Conservation (phyloP, 2,113 vertebrate species). For the Caloenas nicobarica region DNA sequence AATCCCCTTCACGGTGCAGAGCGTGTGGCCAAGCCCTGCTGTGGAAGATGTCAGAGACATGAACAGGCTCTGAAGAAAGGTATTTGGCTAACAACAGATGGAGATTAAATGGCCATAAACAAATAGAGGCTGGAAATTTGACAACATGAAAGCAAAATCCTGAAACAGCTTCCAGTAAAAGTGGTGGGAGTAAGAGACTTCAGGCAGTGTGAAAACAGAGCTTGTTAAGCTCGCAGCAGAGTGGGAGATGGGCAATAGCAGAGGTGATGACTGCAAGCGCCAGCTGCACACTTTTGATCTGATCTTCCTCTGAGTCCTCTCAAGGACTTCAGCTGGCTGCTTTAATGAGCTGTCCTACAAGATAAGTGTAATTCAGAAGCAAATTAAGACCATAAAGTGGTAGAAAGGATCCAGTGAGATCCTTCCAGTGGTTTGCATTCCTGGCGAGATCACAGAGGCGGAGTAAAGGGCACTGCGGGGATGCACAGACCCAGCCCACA, state of each 20-base stretch:
- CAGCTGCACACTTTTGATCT: not conserved
- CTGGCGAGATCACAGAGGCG: not conserved
- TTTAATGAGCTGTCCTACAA: not conserved
- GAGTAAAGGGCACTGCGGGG: not conserved
- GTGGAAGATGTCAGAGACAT: not conserved
- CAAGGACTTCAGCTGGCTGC: not conserved
- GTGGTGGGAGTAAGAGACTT: not conserved
- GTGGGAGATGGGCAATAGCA: not conserved
- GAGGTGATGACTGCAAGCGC: not conserved
- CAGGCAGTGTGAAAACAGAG: not conserved
- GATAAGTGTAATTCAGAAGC: not conserved
- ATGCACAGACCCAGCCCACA: not conserved
- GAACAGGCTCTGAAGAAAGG: not conserved
- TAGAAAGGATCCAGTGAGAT: not conserved
- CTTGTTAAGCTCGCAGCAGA: not conserved
- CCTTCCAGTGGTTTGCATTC: not conserved
- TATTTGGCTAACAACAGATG: conserved; percentile 30
- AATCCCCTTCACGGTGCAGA: not conserved
- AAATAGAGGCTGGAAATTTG: not conserved
- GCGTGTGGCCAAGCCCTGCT: rapidly evolving
- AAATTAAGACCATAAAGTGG: not conserved
- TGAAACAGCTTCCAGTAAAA: conserved; percentile 14
- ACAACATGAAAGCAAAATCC: not conserved
- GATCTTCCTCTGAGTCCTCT: not conserved
- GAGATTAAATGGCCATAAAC: conserved; percentile 11